Base-by-base conservation (phyloP, 2,888 invertebrate genomes). In the Rotaria socialis region DNA sequence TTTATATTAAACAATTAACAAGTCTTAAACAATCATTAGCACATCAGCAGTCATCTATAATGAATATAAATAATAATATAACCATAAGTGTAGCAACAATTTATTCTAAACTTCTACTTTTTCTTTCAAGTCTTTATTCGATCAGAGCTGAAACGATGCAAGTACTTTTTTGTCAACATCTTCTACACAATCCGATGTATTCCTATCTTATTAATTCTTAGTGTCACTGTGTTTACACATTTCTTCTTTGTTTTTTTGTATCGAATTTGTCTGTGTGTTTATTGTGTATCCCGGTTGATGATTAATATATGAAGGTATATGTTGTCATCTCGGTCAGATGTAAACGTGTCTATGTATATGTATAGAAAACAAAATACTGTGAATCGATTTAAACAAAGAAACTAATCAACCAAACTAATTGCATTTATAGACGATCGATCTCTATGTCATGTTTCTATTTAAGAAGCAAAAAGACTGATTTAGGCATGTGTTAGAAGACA, bases 111-210 rank as follows among this genome's bases (percentile, higher is more conserved):
- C 43, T 80, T 47, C 80, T 80, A 24, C 47, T 80, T 24, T 80
- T 80, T 80, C 47, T 80, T 4, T 80, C 80, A 11, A 80, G 80
- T 80, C 24, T 80, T 24, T 80, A 80, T 80, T 80, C 80, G 24
- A 47, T 80, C n/a, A 80, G 47, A 80, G 80, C 47, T 14, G 80
- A 80, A 80, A 80, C 80, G 47, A 80, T 80, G 43, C 80, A 80
- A 47, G 47, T 47, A 47, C 80, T 80, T n/a, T 47, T 80, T 47
- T 80, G 80, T 80, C 80, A 80, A 80, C 80, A 80, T 80, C 80
- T 80, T 67, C 67, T 67, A 67, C 67, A 67, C 67, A 67, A 67
- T 67, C 67, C 67, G 67, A 67, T 35, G 67, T 67, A 67, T 67
- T 67, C 67, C 35, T 67, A 67, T 67, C 67, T 67, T 67, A 35